Evolutionary conservation across 1,140 invertebrate genomes (phyloP), one percentile per base, ranked within the genome.

Genomic region (Drosophila sp.): DNA sequence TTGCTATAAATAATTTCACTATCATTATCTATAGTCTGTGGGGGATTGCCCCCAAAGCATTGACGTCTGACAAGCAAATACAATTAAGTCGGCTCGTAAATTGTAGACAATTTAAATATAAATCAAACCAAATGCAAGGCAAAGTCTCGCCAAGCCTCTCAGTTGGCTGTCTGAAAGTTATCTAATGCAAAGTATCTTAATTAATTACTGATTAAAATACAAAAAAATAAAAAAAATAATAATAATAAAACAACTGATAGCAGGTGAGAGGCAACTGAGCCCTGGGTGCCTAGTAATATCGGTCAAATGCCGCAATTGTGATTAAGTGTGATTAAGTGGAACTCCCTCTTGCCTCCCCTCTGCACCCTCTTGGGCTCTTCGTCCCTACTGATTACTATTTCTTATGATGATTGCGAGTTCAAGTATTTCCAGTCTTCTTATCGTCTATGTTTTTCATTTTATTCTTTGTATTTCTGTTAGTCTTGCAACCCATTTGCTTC

Each of bases 291-390:
- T 72, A 45, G 61, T 56, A 74, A 89, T 89, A 89, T 89, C 83
- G 84, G 83, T 89, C 83, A 89, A 86, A 80, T 78, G 81, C 81
- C 82, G 81, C 81, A 86, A 89, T 89, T 83, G 76, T 70, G 79
- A 70, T 83, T 65, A 82, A 77, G 84, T 89, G 46, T 89, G 83
- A 89, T 89, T 89, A 83, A 82, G 72, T 80, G 75, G 46, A 64
- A 38, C 64, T 59, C 38, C 78, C 16, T 43, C 41, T 18, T 7
- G 8, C 4, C 25, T 13, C 11, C 13, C 51, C 4, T n/a, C 9
- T 7, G 38, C 21, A 34, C n/a, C 25, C 25, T 40, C n/a, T n/a
- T 32, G 9, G 5, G 1, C 53, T 14, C 21, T 18, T 46, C 11
- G 0, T 2, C 36, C 13, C n/a, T 78, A 8, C 21, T 29, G 2